Percentiles rank a stretch among this genome's conserved stretches.
phyloP scores from a whole-genome alignment of 2,113 vertebrate genomes.

The Odocoileus hemionus region DNA sequence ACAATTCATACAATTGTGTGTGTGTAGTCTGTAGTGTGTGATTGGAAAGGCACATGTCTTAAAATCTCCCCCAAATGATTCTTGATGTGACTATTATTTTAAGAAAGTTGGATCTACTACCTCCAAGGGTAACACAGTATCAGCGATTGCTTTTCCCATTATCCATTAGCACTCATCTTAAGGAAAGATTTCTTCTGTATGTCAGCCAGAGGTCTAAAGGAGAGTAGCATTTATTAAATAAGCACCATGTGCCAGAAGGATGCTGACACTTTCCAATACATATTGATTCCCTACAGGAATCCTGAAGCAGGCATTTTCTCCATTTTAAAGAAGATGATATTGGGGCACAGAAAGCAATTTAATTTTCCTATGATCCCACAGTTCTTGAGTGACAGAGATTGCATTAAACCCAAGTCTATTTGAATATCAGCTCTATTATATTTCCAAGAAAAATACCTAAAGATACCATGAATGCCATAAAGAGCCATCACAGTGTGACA shows the following conservation, averaged over 20 bases:
- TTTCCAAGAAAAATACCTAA: background rate
- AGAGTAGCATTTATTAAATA: conserved; percentile 31
- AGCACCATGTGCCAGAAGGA: background rate
- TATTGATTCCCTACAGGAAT: conserved; percentile 5
- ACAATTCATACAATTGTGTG: background rate
- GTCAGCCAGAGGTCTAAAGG: background rate
- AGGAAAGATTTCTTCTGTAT: conserved; percentile 26
- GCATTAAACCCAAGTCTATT: background rate
- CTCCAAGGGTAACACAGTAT: background rate
- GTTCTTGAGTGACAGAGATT: background rate
- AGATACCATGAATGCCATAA: background rate
- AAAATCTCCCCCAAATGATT: background rate
- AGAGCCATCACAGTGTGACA: background rate
- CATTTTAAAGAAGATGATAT: conserved; percentile 1
- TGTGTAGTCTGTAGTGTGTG: background rate
- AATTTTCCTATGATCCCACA: background rate
- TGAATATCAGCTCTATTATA: background rate
- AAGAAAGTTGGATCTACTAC: background rate
- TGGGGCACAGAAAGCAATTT: background rate
- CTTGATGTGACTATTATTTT: background rate
- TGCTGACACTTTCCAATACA: background rate
- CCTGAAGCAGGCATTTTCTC: background rate
- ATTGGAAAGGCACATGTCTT: background rate
- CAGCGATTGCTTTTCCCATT: background rate
- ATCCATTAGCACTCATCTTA: background rate